Base-by-base conservation (phyloP, 2,888 invertebrate species). In the Heliconius aoede region DNA sequence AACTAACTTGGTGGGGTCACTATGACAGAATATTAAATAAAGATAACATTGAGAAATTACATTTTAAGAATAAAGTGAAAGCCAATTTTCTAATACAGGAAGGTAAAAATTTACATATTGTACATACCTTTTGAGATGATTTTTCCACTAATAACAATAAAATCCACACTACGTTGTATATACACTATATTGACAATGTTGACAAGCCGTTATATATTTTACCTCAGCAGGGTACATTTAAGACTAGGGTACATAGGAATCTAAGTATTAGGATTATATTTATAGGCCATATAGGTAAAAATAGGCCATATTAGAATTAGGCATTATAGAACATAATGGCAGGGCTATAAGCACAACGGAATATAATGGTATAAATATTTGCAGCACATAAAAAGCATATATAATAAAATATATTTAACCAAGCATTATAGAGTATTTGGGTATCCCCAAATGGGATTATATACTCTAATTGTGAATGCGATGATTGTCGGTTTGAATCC, bases 1-100 rank as follows among this genome's bases (percentile, higher is more conserved):
- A 36, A 40, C 65, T 36, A 40, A 65, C 65, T 24, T 18, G 65
- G 40, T 65, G 65, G 65, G 65, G 65, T 65, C 40, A 65, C 65
- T 65, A 40, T 65, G 65, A 65, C 40, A 65, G 24, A 40, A 24
- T 36, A n/a, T 65, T 65, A 1, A 65, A 9, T 32, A 21, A 32
- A 64, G 32, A n/a, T n/a, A 26, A 32, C 32, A 32, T 11, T 24
- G 13, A 64, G 15, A 65, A 65, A 65, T 65, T 28, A 3, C 21
- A 32, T 62, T 62, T 32, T 62, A 21, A n/a, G 21, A 8, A 65
- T 24, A 40, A 28, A 24, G 30, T 36, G 24, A 24, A 18, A 65
- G 65, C 65, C 65, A 65, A 65, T 40, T 15, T 65, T 4, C 4
- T 36, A 65, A 40, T 36, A 65, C 7, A 40, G 65, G 36, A 65